Evolutionary conservation across 1,140 invertebrate genomes (phyloP), one percentile per base, ranked within the genome.

Genomic region (Hypothenemus hampei): DNA sequence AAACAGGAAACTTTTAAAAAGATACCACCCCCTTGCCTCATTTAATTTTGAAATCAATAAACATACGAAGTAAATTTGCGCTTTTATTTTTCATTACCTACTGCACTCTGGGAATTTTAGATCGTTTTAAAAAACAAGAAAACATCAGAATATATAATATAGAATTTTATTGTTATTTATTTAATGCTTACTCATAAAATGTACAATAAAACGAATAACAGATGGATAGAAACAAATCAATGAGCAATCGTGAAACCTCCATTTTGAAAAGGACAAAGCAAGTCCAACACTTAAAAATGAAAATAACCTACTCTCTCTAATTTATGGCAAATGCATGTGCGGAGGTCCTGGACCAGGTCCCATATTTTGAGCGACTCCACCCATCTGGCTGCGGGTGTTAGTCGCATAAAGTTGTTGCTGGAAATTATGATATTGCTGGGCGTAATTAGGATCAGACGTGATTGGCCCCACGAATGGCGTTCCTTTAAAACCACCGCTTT

Each of bases 371-470:
- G 64, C 54, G 54, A 70, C 70, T 19, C 73, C 69, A 46, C 73
- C 68, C 66, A 72, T 67, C 55, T 78, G 77, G 64, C 77, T 84
- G 57, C 88, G 78, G 16, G 87, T 90, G 52, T 88, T 89, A 7
- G 91, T 95, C 19, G 91, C 91, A 75, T 95, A 94, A 48, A 94
- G 74, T 71, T 93, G 91, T 69, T 94, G 92, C 68, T 95, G 92
- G 77, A 95, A 94, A 73, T 93, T 91, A 72, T 93, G 91, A 76
- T 91, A 94, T 78, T 93, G 91, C 69, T 92, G 89, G 64, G 90
- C 91, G 75, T 94, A 94, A 69, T 90, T 92, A 10, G 91, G 87
- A 77, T 94, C 91, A 37, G 84, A 81, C 46, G 89, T 90, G 11
- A 83, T 87, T 2, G 88, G 88, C 10, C 88, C 86, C 36, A 90